Conservation (phyloP, 2,888 invertebrate species). For the Matsumyia berberina region DNA sequence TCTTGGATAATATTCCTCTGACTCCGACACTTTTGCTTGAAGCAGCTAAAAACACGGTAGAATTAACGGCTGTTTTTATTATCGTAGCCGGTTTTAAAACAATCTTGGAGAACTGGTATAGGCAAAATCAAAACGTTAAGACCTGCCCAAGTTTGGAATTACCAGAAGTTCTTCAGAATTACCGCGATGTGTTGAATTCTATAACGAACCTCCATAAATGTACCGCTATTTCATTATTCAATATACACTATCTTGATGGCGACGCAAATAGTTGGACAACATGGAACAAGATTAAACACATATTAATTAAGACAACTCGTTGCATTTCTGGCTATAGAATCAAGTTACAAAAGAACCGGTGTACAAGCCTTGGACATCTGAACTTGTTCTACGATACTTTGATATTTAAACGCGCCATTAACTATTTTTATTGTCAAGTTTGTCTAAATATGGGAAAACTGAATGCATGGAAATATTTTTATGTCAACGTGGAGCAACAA, state of each 20-base stretch:
- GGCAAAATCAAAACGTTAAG: conserved; percentile 66
- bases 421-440: conserved; percentile 86
- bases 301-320: conserved; percentile 82
- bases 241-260: conserved; percentile 85
- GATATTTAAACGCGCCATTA: conserved; percentile 84
- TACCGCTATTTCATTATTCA: conserved; percentile 81
- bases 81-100: conserved; percentile 82
- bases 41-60: conserved; percentile 85
- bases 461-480: conserved; percentile 69
- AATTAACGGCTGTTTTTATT: conserved; percentile 86
- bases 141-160: neutral
- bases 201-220: conserved; percentile 26
- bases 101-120: conserved; percentile 83
- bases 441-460: conserved; percentile 84
- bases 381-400: conserved; percentile 86
- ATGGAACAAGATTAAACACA: conserved; percentile 84
- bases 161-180: neutral
- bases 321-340: conserved; percentile 86
- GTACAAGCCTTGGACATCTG: conserved; percentile 85
- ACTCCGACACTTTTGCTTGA: conserved; percentile 85
- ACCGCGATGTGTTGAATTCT: conserved; percentile 55
- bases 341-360: conserved; percentile 84
- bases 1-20: conserved; percentile 88
- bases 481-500: conserved; percentile 46
- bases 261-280: conserved; percentile 86